Evolutionary conservation across 2,888 invertebrate species (phyloP).

Genomic region (Caenorhabditis angaria): DNA sequence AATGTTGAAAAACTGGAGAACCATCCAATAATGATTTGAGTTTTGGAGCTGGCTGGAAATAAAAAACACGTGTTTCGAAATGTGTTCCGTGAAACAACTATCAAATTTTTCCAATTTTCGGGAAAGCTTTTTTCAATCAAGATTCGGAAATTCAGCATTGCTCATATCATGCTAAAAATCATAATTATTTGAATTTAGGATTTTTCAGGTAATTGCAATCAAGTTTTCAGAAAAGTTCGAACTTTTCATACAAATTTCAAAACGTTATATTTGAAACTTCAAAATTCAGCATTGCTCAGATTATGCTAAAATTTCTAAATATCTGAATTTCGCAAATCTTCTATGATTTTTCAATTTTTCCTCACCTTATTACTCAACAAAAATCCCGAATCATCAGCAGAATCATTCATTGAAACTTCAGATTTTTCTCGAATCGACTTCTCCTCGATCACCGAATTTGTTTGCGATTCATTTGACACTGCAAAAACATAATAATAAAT

Average conservation of each 20-base stretch:
- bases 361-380: conserved; percentile 19
- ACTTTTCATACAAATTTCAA: too few species aligned
- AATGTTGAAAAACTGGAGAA: neutral
- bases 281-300: too few species aligned
- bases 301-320: too few species aligned
- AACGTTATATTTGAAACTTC: too few species aligned
- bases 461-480: neutral
- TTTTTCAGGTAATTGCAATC: too few species aligned
- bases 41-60: conserved; percentile 16
- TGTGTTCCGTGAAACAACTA: too few species aligned
- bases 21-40: conserved; percentile 24
- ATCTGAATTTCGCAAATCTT: too few species aligned
- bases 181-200: too few species aligned
- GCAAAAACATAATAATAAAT: neutral
- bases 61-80: neutral
- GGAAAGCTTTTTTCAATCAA: neutral
- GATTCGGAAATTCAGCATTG: neutral
- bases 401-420: conserved; percentile 8
- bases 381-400: conserved; percentile 32
- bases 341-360: too few species aligned
- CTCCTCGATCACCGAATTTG: neutral
- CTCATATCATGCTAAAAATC: too few species aligned
- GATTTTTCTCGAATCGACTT: neutral
- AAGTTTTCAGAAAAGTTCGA: too few species aligned
- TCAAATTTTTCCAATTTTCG: too few species aligned